Evolutionary conservation across 30 jellyfish, hydroid and myxozoan species (phyloP), one percentile per base, ranked within the genome.

Genomic region (Calvadosia cruxmelitensis): DNA sequence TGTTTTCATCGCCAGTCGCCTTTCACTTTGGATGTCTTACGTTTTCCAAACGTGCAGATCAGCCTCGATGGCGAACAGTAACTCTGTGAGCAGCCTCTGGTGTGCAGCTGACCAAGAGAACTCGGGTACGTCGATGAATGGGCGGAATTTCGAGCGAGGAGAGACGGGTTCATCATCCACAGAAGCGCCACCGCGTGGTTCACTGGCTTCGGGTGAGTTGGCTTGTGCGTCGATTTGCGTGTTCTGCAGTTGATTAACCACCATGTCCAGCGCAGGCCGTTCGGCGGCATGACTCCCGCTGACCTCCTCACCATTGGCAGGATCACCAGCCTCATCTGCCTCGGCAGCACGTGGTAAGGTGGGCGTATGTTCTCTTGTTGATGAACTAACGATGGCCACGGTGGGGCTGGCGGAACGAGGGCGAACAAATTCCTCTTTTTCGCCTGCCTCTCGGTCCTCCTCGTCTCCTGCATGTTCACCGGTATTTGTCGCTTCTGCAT

Each of bases 31-130:
- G 3, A 48, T 12, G n/a, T 50, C 97, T 66, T 64, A 81, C 97
- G 97, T 88, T 88, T 81, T 80, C 97, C 97, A 88, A 15, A 88
- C 97, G 75, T 88, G 97, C 10, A 88, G 7, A 52, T 88, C 97
- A 10, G 93, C 75, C 52, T 88, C 97, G 29, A 88, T 74, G 33
- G 97, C 81, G 51, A 88, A 88, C 27, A 88, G 51, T 28, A 88
- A 69, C 72, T 88, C 97, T 1, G 97, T 62, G 0, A 88, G 89
- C 29, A 88, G 89, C 68, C 93, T 70, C 48, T 88, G 97, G 57
- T 88, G 97, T 67, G 85, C 63, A 16, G 64, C 72, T 13, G 97
- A 88, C 97, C 97, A 88, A 15, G 69, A 35, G 79, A 88, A 88
- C 52, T 88, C 97, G 0, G 97, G 97, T 3, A 88, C 76, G 51